These are phyloP conservation scores for Dermolepida albohirtum DNA, from an alignment of 2,888 invertebrate species.

Conservation along the genomic window DNA sequence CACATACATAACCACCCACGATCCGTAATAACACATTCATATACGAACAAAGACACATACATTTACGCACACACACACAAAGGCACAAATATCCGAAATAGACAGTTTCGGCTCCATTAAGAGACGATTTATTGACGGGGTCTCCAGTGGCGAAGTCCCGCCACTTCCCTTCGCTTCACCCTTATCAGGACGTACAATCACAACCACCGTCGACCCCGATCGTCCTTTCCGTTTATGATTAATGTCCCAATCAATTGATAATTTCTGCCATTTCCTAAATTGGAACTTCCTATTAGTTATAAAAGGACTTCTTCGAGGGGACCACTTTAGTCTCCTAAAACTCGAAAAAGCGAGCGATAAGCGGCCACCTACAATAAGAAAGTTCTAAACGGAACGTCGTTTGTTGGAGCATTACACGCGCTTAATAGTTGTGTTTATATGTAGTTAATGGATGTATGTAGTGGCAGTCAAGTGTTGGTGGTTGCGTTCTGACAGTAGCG, in stretches of 20 bases:
- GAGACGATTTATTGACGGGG: conserved; percentile 33
- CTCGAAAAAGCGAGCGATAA: not conserved
- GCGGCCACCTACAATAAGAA: conserved; percentile 24
- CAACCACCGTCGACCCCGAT: too few relatives aligned
- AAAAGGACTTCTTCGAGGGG: conserved; percentile 23
- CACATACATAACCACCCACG: not conserved
- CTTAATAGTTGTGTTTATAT: conserved; percentile 41
- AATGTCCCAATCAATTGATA: conserved; percentile 39
- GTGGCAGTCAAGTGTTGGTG: not conserved
- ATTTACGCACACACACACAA: conserved; percentile 10
- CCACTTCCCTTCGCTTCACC: conserved; percentile 15
- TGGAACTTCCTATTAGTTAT: conserved; percentile 38
- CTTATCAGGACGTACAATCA: conserved; percentile 30
- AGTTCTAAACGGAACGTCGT: conserved; percentile 22
- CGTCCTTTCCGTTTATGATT: conserved; percentile 33
- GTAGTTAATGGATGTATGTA: conserved; percentile 50
- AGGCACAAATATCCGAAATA: conserved; percentile 4
- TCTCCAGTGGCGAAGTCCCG: conserved; percentile 9
- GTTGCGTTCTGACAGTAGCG: conserved; percentile 50
- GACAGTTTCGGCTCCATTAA: conserved; percentile 37
- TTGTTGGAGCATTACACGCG: conserved; percentile 18
- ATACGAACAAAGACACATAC: not conserved
- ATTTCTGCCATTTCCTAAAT: conserved; percentile 39
- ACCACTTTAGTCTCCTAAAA: conserved; percentile 14
- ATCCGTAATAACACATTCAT: not conserved